phyloP scores from a whole-genome alignment of 2,888 invertebrate genomes.

The Perizoma affinitatum region DNA sequence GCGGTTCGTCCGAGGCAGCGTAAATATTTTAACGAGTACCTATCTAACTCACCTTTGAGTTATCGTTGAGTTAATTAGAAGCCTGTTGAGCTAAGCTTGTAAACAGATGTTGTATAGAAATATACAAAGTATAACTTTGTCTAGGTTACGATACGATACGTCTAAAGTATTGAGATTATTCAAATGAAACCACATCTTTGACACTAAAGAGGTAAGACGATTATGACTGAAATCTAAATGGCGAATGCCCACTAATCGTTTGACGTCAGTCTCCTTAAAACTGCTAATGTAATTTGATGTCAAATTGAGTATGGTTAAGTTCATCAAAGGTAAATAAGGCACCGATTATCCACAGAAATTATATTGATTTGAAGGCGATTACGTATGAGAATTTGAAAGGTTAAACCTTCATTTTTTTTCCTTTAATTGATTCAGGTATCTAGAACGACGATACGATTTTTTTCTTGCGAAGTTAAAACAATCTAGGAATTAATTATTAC shows the following conservation, averaged over 20 bases:
- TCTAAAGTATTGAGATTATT: constrained; percentile 90
- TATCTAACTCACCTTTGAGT: constrained; percentile 54
- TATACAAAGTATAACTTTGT: not conserved
- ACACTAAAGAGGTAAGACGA: constrained; percentile 89
- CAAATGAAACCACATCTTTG: constrained; percentile 89
- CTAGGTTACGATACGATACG: constrained; percentile 84
- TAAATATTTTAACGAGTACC: constrained; percentile 56
- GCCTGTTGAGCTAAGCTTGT: constrained; percentile 22
- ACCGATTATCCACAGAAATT: no score
- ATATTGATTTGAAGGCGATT: no score
- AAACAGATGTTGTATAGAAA: not conserved
- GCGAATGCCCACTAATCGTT: constrained; percentile 88
- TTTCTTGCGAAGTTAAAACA: no score
- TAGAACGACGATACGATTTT: no score
- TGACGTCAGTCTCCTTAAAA: constrained; percentile 88
- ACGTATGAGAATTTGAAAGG: not conserved
- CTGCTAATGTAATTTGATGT: constrained; percentile 90
- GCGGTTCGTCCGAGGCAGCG: constrained; percentile 48
- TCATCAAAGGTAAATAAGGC: constrained; percentile 90
- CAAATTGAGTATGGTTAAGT: constrained; percentile 91
- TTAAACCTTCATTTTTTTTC: no score
- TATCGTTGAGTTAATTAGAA: constrained; percentile 50
- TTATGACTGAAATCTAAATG: constrained; percentile 91
- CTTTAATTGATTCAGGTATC: no score
- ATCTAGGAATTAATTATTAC: no score